Evolutionary conservation across 2,888 invertebrate genomes (phyloP).

Genomic region (Agriotes lineatus): DNA sequence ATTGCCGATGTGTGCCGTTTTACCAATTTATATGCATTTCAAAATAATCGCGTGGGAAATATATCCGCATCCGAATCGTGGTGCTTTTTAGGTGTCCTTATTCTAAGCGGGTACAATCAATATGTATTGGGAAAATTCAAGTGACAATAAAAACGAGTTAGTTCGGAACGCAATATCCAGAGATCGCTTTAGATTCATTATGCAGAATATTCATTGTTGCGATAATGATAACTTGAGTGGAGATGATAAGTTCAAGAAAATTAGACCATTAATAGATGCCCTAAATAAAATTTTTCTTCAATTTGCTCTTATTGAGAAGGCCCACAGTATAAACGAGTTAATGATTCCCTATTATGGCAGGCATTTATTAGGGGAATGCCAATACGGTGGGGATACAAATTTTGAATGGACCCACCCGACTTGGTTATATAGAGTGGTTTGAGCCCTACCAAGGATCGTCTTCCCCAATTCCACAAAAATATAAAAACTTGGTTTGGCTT

Average conservation of each 20-base stretch:
- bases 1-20: too few relatives aligned
- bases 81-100: too few relatives aligned
- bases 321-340: conserved; percentile 56
- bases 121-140: too few relatives aligned
- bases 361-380: conserved; percentile 54
- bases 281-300: conserved; percentile 51
- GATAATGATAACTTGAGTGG: conserved; percentile 47
- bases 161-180: conserved; percentile 22
- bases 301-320: conserved; percentile 51
- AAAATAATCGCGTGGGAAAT: too few relatives aligned
- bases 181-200: conserved; percentile 23
- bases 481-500: conserved; percentile 45
- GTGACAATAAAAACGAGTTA: conserved; percentile 28
- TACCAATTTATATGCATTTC: too few relatives aligned
- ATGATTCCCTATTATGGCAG: conserved; percentile 61
- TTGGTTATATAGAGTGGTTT: conserved; percentile 52
- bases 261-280: conserved; percentile 47
- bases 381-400: conserved; percentile 50
- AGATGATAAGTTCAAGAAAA: conserved; percentile 52
- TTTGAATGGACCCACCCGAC: conserved; percentile 51
- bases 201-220: conserved; percentile 45
- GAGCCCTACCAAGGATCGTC: conserved; percentile 52
- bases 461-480: conserved; percentile 32
- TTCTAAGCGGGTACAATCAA: too few relatives aligned
- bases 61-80: too few relatives aligned